A percentile compares a stretch with the other conserved stretches of the same genome.
phyloP scores from a whole-genome alignment of 2,797 vertebrate species.

The Apogon talboti region DNA sequence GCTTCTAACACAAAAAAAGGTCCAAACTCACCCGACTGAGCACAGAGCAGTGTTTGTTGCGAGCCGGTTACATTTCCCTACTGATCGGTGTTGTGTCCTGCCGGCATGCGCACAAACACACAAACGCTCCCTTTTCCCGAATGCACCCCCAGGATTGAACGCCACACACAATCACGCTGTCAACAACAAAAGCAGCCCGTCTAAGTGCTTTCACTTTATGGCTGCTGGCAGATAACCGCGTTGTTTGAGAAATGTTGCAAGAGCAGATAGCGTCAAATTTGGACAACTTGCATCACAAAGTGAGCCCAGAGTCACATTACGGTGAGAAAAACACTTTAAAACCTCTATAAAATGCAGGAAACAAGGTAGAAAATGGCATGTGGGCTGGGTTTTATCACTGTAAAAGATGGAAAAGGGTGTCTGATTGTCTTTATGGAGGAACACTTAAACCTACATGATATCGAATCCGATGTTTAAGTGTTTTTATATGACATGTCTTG shows the following conservation, averaged over 20 bases:
- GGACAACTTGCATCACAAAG: conserved; percentile 14
- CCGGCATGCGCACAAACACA: not conserved
- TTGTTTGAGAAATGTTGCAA: conserved; percentile 52
- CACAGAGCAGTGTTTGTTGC: conserved; percentile 36
- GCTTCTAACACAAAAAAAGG: conserved; percentile 39
- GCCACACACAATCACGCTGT: conserved; percentile 27
- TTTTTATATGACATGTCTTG: too few relatives aligned
- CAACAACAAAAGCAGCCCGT: conserved; percentile 33
- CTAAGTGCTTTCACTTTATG: conserved; percentile 51
- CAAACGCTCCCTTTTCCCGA: not conserved
- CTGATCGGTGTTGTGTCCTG: conserved; percentile 18
- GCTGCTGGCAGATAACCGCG: conserved; percentile 11
- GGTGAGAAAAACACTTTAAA: conserved; percentile 53
- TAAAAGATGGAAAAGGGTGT: conserved; percentile 35
- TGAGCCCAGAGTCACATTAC: conserved; percentile 11
- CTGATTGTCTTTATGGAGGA: conserved; percentile 7
- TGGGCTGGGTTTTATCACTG: conserved; percentile 16
- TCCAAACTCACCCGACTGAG: conserved; percentile 28
- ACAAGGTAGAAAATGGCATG: not conserved
- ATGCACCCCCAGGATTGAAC: conserved; percentile 9
- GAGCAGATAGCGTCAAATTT: conserved; percentile 29
- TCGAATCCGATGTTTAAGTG: too few relatives aligned
- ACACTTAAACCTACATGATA: conserved; percentile 2
- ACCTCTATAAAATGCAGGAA: conserved; percentile 46
- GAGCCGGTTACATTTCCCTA: conserved; percentile 31